These are phyloP conservation scores for Amaurobius ferox DNA, from an alignment of 2,888 invertebrate species.

Conservation along the genomic window DNA sequence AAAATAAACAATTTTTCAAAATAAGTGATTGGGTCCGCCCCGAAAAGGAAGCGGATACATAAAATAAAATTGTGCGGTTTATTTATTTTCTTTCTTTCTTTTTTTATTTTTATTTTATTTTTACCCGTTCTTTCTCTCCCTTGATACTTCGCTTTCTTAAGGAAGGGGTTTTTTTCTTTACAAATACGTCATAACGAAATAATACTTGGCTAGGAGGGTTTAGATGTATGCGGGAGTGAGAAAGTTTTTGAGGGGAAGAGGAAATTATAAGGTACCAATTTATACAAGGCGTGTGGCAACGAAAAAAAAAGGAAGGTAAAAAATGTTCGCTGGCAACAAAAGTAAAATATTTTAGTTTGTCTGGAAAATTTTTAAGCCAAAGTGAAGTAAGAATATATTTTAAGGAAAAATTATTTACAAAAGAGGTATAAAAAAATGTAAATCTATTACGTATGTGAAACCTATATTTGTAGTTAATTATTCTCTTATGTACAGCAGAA, in stretches of 20 bases:
- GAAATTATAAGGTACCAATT: conserved; percentile 69
- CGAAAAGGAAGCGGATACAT: conserved; percentile 8
- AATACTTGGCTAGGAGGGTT: conserved; percentile 3
- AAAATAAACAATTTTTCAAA: conserved; percentile 30
- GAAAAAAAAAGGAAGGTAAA: conserved; percentile 29
- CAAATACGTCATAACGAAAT: conserved; percentile 21
- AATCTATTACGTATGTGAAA: too few species aligned
- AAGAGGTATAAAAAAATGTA: too few species aligned
- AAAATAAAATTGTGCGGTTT: conserved; percentile 5
- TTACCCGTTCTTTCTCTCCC: neutral
- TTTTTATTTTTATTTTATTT: too few species aligned
- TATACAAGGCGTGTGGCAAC: conserved; percentile 50
- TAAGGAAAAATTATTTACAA: too few species aligned
- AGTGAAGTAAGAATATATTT: conserved; percentile 42
- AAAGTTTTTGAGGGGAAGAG: conserved; percentile 51
- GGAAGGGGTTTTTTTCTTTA: conserved; percentile 28
- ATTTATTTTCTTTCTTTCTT: conserved; percentile 14
- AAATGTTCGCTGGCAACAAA: conserved; percentile 33
- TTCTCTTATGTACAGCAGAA: too few species aligned
- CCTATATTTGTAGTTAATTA: too few species aligned
- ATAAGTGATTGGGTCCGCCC: neutral
- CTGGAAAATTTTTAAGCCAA: conserved; percentile 16
- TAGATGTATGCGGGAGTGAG: neutral
- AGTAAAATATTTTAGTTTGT: conserved; percentile 63
- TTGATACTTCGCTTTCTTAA: neutral